Percentiles rank a stretch among this genome's conserved stretches.
Evolutionary conservation across 1,140 invertebrate genomes (phyloP).

Genomic region (Bombus confusus): DNA sequence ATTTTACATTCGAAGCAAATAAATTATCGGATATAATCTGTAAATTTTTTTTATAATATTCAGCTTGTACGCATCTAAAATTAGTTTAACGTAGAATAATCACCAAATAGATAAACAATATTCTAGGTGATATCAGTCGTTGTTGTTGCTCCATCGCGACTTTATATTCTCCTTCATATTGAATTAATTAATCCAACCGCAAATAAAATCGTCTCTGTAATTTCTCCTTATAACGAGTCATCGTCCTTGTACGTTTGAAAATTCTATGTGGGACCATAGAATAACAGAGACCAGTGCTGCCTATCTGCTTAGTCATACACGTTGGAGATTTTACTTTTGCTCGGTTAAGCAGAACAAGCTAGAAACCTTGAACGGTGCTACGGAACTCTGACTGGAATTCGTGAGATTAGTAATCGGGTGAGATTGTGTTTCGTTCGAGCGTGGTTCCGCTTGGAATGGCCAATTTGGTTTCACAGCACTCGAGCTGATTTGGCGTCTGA

Average conservation of each 20-base stretch:
- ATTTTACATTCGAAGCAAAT: background rate
- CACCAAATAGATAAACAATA: too few species aligned
- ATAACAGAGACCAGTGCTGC: background rate
- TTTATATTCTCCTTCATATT: too few species aligned
- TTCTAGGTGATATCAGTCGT: too few species aligned
- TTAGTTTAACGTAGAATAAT: too few species aligned
- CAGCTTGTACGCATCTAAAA: too few species aligned
- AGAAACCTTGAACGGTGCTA: background rate
- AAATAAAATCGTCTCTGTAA: background rate
- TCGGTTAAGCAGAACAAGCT: background rate
- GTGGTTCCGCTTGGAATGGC: background rate
- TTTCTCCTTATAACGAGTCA: background rate
- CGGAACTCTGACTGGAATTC: background rate
- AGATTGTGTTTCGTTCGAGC: background rate
- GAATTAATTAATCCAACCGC: too few species aligned
- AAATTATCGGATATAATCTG: background rate
- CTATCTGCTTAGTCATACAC: background rate
- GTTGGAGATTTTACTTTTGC: background rate
- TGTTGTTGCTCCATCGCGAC: too few species aligned
- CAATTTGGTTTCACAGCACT: background rate
- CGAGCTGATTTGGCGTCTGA: background rate
- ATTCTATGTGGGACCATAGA: background rate
- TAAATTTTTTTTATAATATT: background rate
- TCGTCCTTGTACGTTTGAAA: background rate
- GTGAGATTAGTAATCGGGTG: background rate